Percentiles rank a stretch among this genome's conserved stretches.
Evolutionary conservation across 2,113 vertebrate genomes (phyloP).

Genomic region (Diphyllodes magnificus): DNA sequence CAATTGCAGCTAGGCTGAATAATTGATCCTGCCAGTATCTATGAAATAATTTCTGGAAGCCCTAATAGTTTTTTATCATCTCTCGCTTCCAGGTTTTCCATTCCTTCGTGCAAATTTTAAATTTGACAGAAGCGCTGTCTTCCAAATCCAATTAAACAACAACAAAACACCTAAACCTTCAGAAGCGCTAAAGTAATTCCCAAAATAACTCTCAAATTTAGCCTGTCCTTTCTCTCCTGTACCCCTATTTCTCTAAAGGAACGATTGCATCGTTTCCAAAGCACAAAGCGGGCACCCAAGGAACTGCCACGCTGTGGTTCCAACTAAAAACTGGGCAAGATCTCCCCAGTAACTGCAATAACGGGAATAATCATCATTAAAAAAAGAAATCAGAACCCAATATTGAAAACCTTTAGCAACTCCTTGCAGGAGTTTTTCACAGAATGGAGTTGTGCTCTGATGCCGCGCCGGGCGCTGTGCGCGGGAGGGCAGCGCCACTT

Average conservation of each 20-base stretch:
- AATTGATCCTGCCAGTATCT: neutral
- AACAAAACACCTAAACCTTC: neutral
- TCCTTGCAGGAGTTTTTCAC: neutral
- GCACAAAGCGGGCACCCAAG: neutral
- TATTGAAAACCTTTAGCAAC: neutral
- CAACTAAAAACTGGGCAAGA: neutral
- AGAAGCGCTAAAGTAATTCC: neutral
- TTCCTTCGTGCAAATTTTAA: neutral
- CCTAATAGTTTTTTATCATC: neutral
- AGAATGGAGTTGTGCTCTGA: neutral
- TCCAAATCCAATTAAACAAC: neutral
- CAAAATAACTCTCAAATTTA: neutral
- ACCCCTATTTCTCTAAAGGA: neutral
- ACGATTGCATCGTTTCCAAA: rapidly evolving
- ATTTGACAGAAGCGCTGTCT: neutral
- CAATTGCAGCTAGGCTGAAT: neutral
- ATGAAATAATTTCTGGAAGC: neutral
- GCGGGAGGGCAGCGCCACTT: neutral
- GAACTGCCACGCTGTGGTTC: neutral
- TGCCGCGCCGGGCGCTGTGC: neutral
- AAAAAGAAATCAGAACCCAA: neutral
- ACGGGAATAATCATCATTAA: neutral
- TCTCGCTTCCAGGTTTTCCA: rapidly evolving
- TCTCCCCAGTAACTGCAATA: neutral
- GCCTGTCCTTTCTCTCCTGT: neutral